Evolutionary conservation across 2,113 vertebrate genomes (phyloP), one percentile per base, ranked within the genome.

Genomic region (Mesocricetus auratus): DNA sequence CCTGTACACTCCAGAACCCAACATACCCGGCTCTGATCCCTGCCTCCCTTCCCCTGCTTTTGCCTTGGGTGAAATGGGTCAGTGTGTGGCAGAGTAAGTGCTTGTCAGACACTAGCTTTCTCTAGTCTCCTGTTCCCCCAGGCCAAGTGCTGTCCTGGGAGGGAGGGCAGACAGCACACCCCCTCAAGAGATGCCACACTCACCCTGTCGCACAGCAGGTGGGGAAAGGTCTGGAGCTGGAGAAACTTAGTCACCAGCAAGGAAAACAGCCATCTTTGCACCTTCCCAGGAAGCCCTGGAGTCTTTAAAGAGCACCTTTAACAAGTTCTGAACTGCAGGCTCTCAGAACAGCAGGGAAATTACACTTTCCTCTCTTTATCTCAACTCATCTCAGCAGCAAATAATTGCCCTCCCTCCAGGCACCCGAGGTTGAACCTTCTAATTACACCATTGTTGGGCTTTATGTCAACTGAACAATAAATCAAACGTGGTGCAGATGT

Each of bases 381-480:
- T 31, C 12, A 0, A 93, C 96, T 97, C 95, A 98, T 98, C 98
- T 98, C 94, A n/a, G 97, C 96, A 95, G 95, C 96, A 98, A 98
- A 98, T 98, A 96, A 98, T 98, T 98, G 88, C 97, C 33, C 16
- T 92, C 86, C 96, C 85, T 96, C 90, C 88, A 56, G 92, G 97
- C 97, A 97, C 94, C 75, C 50, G 29, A 68, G 91, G 94, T 96
- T 93, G 56, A 89, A n/a, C 50, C 90, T 90, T 96, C 86, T 98
- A 98, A 98, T 98, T 98, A 98, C 36, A 21, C 71, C 73, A 87
- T 97, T 91, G 64, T 96, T 96, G 94, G 91, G 96, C 95, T 98
- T 98, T 33, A 0, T 97, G 97, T 95, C 93, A 98, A 50, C 74
- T 93, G 96, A 97, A 96, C 78, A 47, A 85, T 95, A 89, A 96